Evolutionary conservation across 2,113 vertebrate genomes (phyloP).

Genomic region (Calonectris borealis): DNA sequence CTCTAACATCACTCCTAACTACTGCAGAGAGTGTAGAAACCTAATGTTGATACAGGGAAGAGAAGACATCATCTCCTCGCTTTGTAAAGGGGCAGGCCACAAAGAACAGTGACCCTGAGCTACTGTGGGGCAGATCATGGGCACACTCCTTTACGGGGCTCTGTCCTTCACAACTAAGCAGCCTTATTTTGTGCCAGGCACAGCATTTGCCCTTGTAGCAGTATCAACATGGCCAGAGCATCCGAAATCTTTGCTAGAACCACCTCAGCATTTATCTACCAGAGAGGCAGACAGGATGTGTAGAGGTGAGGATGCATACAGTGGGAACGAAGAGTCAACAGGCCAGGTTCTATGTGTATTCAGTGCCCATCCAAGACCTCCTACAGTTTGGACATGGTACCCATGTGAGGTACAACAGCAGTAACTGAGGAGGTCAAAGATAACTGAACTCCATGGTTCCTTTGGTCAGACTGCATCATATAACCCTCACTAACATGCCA

Average conservation of each 20-base stretch:
- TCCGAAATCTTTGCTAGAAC: background rate
- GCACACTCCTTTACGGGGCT: background rate
- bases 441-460: fast-evolving
- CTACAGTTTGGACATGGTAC: background rate
- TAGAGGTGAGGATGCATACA: background rate
- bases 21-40: background rate
- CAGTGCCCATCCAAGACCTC: background rate
- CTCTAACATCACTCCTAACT: background rate
- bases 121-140: background rate
- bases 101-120: background rate
- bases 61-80: background rate
- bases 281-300: background rate
- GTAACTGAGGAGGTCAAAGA: background rate
- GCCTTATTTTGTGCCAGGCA: background rate
- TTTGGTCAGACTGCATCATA: background rate
- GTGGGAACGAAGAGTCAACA: background rate
- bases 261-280: background rate
- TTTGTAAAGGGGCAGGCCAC: background rate
- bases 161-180: background rate
- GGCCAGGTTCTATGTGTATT: background rate
- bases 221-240: background rate
- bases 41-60: background rate
- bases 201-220: background rate
- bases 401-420: background rate
- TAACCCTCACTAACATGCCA: background rate